Conservation (phyloP, 2,888 invertebrate genomes). For the Steinernema scapterisci region DNA sequence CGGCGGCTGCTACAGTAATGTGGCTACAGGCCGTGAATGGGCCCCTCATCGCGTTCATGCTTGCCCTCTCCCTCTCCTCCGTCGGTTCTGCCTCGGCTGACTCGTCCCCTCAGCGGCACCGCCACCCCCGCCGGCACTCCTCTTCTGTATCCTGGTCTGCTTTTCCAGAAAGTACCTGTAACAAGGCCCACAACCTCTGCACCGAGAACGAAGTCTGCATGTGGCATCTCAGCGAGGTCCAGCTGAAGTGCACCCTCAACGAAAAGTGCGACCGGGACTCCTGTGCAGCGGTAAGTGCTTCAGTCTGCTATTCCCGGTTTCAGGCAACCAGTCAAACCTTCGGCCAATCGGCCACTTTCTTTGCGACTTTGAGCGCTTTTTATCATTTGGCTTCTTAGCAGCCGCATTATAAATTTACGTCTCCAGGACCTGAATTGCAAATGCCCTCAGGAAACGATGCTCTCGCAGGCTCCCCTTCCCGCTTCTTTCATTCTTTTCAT, state of each 20-base stretch:
- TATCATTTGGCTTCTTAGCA: constrained; percentile 10
- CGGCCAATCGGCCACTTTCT: neutral
- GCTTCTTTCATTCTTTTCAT: constrained; percentile 3
- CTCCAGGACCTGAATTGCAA: constrained; percentile 24
- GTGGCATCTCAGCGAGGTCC: constrained; percentile 60
- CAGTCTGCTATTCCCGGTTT: neutral
- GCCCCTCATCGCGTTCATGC: constrained; percentile 22
- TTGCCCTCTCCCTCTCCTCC: constrained; percentile 25
- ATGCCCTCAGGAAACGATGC: neutral
- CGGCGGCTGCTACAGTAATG: constrained; percentile 29
- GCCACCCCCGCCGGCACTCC: neutral
- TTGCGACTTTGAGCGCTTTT: neutral
- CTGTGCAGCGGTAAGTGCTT: constrained; percentile 51
- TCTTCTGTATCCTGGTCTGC: neutral
- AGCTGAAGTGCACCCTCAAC: constrained; percentile 46
- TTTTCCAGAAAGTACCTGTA: constrained; percentile 57
- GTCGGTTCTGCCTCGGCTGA: neutral
- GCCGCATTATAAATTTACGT: constrained; percentile 27
- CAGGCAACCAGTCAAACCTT: neutral
- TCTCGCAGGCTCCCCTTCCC: neutral
- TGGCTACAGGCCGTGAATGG: constrained; percentile 29
- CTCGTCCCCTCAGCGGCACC: constrained; percentile 24
- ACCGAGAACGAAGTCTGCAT: constrained; percentile 57
- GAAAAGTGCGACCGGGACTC: constrained; percentile 50
- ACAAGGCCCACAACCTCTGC: constrained; percentile 51